A percentile compares a stretch with the other conserved stretches of the same genome.
phyloP scores from a whole-genome alignment of 2,888 invertebrate species.

The Agonopterix alstromeriana region DNA sequence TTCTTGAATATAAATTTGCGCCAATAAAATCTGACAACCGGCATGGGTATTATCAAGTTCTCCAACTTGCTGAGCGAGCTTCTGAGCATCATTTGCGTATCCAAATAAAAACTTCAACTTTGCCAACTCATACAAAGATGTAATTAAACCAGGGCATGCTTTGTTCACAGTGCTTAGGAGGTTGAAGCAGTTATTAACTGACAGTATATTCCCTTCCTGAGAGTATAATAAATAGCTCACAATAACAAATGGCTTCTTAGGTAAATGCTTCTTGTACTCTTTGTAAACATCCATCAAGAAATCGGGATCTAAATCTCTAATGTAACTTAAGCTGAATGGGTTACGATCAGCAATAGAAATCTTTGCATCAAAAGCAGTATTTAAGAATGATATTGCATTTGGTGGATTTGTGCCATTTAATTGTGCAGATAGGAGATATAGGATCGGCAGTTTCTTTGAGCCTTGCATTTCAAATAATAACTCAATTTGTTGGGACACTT shows the following conservation, averaged over 20 bases:
- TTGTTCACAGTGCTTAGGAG: slow-evolving; percentile 84
- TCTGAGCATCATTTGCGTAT: slow-evolving; percentile 83
- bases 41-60: slow-evolving; percentile 88
- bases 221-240: slow-evolving; percentile 57
- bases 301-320: slow-evolving; percentile 88
- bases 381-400: slow-evolving; percentile 76
- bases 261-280: slow-evolving; percentile 85
- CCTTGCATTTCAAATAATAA: slow-evolving; percentile 88
- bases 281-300: slow-evolving; percentile 87
- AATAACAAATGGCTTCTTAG: slow-evolving; percentile 76
- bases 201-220: slow-evolving; percentile 62
- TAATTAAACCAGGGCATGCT: slow-evolving; percentile 88
- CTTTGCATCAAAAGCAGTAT: slow-evolving; percentile 78
- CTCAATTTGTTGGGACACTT: slow-evolving; percentile 90
- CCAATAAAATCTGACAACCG: slow-evolving; percentile 90
- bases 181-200: slow-evolving; percentile 75
- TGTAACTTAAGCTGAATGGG: slow-evolving; percentile 85
- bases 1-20: slow-evolving; percentile 87
- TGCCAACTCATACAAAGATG: slow-evolving; percentile 82
- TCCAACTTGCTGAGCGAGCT: slow-evolving; percentile 82
- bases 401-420: slow-evolving; percentile 70
- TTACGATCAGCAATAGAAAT: slow-evolving; percentile 52
- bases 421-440: slow-evolving; percentile 83
- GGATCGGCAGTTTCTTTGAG: slow-evolving; percentile 79
- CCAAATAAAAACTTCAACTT: slow-evolving; percentile 89